Evolutionary conservation across 2,113 vertebrate species (phyloP).

Genomic region (Leucosticte australis): DNA sequence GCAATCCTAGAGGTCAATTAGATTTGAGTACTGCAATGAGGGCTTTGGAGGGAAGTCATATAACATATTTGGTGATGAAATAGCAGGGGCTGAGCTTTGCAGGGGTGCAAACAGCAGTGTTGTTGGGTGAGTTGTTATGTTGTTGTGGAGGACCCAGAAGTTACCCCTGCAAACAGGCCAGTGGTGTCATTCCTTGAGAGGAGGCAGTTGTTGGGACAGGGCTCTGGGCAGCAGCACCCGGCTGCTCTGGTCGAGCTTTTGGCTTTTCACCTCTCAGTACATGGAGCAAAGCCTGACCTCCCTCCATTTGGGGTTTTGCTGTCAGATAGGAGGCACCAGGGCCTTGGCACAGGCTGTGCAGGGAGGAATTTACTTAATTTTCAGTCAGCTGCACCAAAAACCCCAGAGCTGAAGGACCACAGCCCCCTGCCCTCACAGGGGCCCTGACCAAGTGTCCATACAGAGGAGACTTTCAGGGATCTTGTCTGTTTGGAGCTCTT

Average conservation of each 20-base stretch:
- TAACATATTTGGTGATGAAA: not conserved
- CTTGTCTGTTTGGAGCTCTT: not conserved
- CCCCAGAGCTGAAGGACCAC: not conserved
- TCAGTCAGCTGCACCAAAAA: not conserved
- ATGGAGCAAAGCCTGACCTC: not conserved
- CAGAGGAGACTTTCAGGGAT: not conserved
- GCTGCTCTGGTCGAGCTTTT: rapidly evolving
- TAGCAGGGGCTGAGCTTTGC: not conserved
- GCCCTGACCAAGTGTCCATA: not conserved
- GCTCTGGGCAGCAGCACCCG: not conserved
- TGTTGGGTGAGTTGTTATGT: not conserved
- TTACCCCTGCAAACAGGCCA: not conserved
- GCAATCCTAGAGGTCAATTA: not conserved
- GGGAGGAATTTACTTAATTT: not conserved
- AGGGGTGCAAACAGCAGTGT: rapidly evolving
- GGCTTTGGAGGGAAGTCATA: not conserved
- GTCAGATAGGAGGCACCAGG: not conserved
- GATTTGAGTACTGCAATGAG: not conserved
- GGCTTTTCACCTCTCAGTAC: not conserved
- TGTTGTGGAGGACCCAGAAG: not conserved
- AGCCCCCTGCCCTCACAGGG: not conserved
- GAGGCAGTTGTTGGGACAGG: too few species aligned
- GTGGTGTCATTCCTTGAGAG: not conserved
- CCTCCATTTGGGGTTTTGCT: not conserved
- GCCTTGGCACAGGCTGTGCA: not conserved